Base-by-base conservation (phyloP, 1,140 invertebrate genomes). In the Aphidius ervi region DNA sequence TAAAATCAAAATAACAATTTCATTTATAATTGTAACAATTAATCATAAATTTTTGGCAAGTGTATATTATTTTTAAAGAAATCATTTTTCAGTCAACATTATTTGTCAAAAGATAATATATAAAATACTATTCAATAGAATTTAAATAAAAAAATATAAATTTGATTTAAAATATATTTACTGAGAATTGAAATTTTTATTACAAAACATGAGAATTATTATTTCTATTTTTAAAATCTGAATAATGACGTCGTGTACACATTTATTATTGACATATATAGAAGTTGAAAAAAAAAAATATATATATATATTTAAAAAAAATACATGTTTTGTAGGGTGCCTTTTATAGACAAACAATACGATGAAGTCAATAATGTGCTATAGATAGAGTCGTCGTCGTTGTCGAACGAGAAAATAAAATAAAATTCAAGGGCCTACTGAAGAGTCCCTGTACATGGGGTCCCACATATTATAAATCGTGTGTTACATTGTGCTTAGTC, bases 401-500 rank as follows among this genome's bases (percentile, higher is more conserved):
- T 53, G 50, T 37, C 43, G 39, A 37, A 46, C n/a, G 6, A 43
- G 23, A 23, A 47, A 23, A 42, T 46, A 37, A 9, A 56, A 46
- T 46, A 37, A 45, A 37, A 57, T 6, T 8, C 20, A 46, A 43
- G 43, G 31, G 43, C 58, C 64, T 68, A 46, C 59, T 56, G 59
- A 64, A 45, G 43, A 20, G 8, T 20, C n/a, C 40, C 10, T 31
- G 23, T 31, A 46, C 41, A 16, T 23, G 16, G 40, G 50, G 47
- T 42, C 9, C 10, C 23, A 16, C 57, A 57, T 41, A 74, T 74
- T 76, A 77, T 77, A 78, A 78, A 78, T 78, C 74, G 71, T 68
- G 69, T 64, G 73, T 70, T 77, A 75, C 72, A 77, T 78, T 76
- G 74, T 77, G 70, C 70, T 73, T 69, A 71, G 65, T 73, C 74